Conservation (phyloP, 2,113 vertebrate genomes). For the Psilopsiagon aurifrons region DNA sequence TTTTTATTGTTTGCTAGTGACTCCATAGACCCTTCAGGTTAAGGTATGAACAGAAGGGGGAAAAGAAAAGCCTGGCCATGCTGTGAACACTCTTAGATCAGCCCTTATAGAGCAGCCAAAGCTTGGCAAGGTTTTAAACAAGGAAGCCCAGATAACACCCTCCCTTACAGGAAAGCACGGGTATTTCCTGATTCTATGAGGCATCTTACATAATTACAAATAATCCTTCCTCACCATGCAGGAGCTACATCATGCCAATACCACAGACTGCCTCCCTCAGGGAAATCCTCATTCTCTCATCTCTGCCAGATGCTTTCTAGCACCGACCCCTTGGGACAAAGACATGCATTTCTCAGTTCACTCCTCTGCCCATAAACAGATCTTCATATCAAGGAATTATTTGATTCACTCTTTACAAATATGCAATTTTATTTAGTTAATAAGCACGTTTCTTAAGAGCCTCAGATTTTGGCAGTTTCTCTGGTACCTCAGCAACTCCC, state of each 20-base stretch:
- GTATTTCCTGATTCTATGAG: not conserved
- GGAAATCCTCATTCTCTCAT: not conserved
- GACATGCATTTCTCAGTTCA: fast-evolving
- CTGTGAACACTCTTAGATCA: not conserved
- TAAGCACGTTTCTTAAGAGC: not conserved
- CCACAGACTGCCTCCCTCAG: not conserved
- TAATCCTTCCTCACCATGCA: not conserved
- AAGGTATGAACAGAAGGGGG: not conserved
- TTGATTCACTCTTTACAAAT: not conserved
- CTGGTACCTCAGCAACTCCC: not conserved
- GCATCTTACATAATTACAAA: not conserved
- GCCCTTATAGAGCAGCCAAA: not conserved
- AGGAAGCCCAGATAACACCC: not conserved
- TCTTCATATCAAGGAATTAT: not conserved
- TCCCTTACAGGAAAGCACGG: not conserved
- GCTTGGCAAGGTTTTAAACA: not conserved
- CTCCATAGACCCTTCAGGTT: not conserved
- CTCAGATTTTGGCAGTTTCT: not conserved
- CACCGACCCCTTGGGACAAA: not conserved
- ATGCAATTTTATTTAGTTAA: not conserved
- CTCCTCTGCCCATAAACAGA: not conserved
- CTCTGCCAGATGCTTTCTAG: not conserved
- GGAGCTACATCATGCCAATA: not conserved
- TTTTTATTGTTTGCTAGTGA: not conserved
- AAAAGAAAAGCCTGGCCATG: not conserved